phyloP scores from a whole-genome alignment of 92 coral and sea anemone species.

The Porites divaricata region DNA sequence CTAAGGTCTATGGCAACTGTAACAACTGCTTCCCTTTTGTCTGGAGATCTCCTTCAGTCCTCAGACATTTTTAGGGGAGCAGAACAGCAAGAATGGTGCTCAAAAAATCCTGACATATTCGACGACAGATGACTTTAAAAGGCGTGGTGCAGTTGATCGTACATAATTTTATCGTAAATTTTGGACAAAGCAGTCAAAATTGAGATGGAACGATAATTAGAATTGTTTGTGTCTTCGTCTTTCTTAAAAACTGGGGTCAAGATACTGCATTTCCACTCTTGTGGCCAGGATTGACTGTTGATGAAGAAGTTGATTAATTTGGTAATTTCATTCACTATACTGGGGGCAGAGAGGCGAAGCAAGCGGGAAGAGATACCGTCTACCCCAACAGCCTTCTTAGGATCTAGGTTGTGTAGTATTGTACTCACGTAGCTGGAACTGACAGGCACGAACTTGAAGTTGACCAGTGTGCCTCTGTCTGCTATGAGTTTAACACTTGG shows the following conservation, averaged over 20 bases:
- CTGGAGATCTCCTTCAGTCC: no score
- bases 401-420: no score
- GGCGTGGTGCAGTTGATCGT: conserved; percentile 11
- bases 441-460: no score
- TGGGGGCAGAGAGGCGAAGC: not conserved
- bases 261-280: conserved; percentile 61
- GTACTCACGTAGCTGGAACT: no score
- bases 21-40: no score
- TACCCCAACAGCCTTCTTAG: no score
- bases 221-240: conserved; percentile 45
- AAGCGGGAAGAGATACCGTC: no score
- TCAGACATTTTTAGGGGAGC: no score
- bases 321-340: not conserved
- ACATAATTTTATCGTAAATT: conserved; percentile 32
- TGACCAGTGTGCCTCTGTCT: no score
- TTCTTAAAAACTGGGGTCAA: conserved; percentile 48
- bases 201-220: conserved; percentile 51
- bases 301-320: conserved; percentile 19
- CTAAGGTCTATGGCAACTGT: no score
- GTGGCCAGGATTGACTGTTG: conserved; percentile 21
- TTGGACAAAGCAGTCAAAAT: conserved; percentile 39
- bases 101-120: conserved; percentile 58
- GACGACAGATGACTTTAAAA: conserved; percentile 21
- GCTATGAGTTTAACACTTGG: no score
- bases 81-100: conserved; percentile 54